Evolutionary conservation across 2,888 invertebrate species (phyloP), one percentile per base, ranked within the genome.

Genomic region (Macrosiphum euphorbiae): DNA sequence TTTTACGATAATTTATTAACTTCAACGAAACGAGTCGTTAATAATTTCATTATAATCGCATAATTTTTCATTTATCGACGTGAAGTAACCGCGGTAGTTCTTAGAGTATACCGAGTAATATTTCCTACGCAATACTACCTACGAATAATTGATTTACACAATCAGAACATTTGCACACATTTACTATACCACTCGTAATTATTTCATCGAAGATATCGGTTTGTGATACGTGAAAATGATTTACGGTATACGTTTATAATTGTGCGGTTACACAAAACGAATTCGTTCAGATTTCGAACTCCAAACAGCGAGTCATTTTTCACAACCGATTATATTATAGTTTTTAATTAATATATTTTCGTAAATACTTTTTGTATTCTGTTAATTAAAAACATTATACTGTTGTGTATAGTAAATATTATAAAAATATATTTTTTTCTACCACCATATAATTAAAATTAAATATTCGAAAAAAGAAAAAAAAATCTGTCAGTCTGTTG

Each of bases 11-110:
- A 47, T 86, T 47, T 47, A 47, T 86, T 47, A 86, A 47, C 20
- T 1, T 3, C 26, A 47, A 26, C 5, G 47, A 41, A 86, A 44
- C 1, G n/a, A 16, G 28, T 47, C 85, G 28, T 86, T 47, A 26
- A 47, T 86, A 86, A 86, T 86, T 86, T 26, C 28, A 44, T 47
- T 44, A 28, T 28, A 26, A 28, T 26, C 44, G 11, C 44, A 47
- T 86, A 86, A 86, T 86, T 13, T 86, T 86, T 86, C 13, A 28
- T 86, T 86, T 28, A 86, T 86, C 44, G 85, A 86, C 10, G 13
- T 20, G 20, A 44, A 86, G 28, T 86, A 41, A 44, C 85, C 85
- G 47, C 3, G 44, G 20, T 44, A 41, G 11, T 47, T 86, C 28
- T 67, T 16, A 67, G 67, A 3, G 52, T 10, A 86, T 44, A 47